Conservation (phyloP, 1,140 invertebrate genomes). For the Sinonovacula constricta region DNA sequence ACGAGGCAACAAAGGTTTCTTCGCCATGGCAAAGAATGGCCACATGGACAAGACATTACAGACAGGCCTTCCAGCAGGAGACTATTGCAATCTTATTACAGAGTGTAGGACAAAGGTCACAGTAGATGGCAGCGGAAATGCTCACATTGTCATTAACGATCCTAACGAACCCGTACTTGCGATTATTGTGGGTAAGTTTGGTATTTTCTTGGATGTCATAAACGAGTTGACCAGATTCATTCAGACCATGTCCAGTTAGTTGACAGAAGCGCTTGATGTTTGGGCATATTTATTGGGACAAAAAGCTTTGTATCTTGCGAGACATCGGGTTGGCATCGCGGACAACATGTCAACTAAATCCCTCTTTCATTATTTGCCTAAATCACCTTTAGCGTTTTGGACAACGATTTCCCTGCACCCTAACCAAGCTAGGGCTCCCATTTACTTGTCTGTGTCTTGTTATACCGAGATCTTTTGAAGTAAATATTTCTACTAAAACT, state of each 20-base stretch:
- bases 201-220: neutral
- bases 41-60: conserved; percentile 48
- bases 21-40: conserved; percentile 62
- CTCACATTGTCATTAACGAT: conserved; percentile 82
- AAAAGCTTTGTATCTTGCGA: neutral
- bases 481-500: too few relatives aligned
- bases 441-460: too few relatives aligned
- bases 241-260: neutral
- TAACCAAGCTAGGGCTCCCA: too few relatives aligned
- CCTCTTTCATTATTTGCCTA: neutral
- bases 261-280: neutral
- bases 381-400: too few relatives aligned
- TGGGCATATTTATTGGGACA: neutral
- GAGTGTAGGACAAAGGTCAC: conserved; percentile 84
- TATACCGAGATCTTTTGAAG: too few relatives aligned
- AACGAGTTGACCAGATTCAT: neutral
- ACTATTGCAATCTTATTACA: conserved; percentile 91
- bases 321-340: neutral
- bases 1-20: conserved; percentile 61
- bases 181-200: conserved; percentile 82
- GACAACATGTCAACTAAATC: neutral
- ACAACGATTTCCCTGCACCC: too few relatives aligned
- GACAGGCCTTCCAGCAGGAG: conserved; percentile 86
- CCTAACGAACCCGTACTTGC: conserved; percentile 87
- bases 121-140: conserved; percentile 83